A percentile compares a stretch with the other conserved stretches of the same genome.
Conservation (phyloP, 1,140 invertebrate genomes). For the Drosophila neocordata region DNA sequence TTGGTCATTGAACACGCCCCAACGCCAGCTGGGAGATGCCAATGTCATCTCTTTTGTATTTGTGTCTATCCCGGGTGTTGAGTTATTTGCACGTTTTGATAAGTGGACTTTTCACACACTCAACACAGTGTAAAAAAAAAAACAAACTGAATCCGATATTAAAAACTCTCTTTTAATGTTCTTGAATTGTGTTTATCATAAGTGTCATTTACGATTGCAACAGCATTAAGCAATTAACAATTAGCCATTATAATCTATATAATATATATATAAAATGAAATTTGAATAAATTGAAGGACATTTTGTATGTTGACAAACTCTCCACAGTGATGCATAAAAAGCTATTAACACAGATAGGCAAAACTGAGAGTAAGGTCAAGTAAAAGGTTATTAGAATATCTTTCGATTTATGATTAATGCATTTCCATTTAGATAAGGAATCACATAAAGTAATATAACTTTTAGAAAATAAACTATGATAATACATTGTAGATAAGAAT, state of each 20-base stretch:
- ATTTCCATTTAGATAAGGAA: no score
- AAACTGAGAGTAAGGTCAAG: no score
- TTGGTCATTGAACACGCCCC: slow-evolving; percentile 59
- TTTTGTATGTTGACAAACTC: no score
- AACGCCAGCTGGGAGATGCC: slow-evolving; percentile 28
- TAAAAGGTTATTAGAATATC: no score
- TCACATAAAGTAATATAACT: no score
- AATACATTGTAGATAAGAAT: no score
- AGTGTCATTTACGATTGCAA: neutral
- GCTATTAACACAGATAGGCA: no score
- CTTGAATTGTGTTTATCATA: neutral
- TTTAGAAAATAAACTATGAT: no score
- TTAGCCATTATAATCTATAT: neutral
- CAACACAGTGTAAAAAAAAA: slow-evolving; percentile 35
- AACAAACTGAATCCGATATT: slow-evolving; percentile 17
- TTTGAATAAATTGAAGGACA: no score
- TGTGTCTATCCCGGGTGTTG: slow-evolving; percentile 54
- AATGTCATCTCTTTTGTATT: slow-evolving; percentile 34
- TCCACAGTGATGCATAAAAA: no score
- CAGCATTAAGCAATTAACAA: neutral
- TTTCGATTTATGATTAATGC: no score
- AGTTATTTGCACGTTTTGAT: slow-evolving; percentile 80
- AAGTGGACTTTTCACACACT: slow-evolving; percentile 61
- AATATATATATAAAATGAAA: neutral
- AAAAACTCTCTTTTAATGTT: slow-evolving; percentile 9